Conservation (phyloP, 2,888 invertebrate species). For the Mycalesis mineus region DNA sequence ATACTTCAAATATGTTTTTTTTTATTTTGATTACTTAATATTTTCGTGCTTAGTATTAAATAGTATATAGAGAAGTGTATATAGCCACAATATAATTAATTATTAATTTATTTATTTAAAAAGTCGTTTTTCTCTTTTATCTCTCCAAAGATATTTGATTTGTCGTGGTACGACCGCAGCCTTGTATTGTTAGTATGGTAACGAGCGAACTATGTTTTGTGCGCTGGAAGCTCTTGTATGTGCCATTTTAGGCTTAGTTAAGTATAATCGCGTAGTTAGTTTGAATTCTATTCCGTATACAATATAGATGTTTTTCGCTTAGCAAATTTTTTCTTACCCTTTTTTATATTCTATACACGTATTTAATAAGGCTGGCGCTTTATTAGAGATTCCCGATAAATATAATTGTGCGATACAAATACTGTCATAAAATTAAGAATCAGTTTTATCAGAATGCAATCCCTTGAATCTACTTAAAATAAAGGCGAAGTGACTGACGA, state of each 20-base stretch:
- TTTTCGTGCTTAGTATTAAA: neutral
- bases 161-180: slow-evolving; percentile 21
- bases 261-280: slow-evolving; percentile 59
- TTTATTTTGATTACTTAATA: too few species aligned
- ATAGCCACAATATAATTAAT: neutral
- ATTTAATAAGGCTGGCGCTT: neutral
- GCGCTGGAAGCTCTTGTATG: slow-evolving; percentile 43
- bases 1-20: too few species aligned
- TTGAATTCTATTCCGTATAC: slow-evolving; percentile 47
- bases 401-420: neutral
- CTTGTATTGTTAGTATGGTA: slow-evolving; percentile 17
- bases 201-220: slow-evolving; percentile 50
- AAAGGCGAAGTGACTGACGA: too few species aligned
- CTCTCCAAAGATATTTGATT: neutral
- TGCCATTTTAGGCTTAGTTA: slow-evolving; percentile 69
- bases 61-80: neutral
- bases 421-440: neutral
- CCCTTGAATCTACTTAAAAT: too few species aligned
- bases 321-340: slow-evolving; percentile 29
- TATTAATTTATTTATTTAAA: neutral
- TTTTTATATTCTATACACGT: slow-evolving; percentile 22
- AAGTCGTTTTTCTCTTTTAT: neutral
- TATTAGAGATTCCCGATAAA: neutral
- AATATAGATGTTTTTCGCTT: slow-evolving; percentile 34
- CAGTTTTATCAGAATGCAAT: neutral